These are phyloP conservation scores for Heliothis subflexa DNA, from an alignment of 1,140 invertebrate species.

Conservation along the genomic window DNA sequence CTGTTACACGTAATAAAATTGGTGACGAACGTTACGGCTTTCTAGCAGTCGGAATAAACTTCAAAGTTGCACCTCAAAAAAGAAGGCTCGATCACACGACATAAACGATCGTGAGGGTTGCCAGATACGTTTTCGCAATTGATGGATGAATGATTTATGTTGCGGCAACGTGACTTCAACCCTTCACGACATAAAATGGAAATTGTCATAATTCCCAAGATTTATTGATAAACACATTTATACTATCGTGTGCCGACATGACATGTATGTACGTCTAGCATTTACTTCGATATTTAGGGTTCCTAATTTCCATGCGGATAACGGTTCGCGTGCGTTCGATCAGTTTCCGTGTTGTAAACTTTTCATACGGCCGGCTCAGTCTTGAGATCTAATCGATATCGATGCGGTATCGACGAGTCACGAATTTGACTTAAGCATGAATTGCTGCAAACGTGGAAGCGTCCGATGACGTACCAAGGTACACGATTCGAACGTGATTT, in stretches of 20 bases:
- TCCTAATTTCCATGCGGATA: constrained; percentile 69
- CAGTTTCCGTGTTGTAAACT: constrained; percentile 78
- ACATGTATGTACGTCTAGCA: constrained; percentile 42
- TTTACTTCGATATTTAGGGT: constrained; percentile 52
- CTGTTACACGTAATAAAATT: constrained; percentile 44
- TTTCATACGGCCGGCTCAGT: constrained; percentile 72
- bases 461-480: constrained; percentile 50
- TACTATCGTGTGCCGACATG: constrained; percentile 13
- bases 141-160: constrained; percentile 47
- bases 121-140: constrained; percentile 42
- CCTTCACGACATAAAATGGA: constrained; percentile 41
- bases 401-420: constrained; percentile 69
- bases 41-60: constrained; percentile 20
- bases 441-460: constrained; percentile 38
- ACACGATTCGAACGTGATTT: constrained; percentile 39
- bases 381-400: constrained; percentile 81
- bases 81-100: constrained; percentile 11
- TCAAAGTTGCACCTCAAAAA: constrained; percentile 22
- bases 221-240: constrained; percentile 46
- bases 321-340: constrained; percentile 72
- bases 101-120: constrained; percentile 21
- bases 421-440: constrained; percentile 54
- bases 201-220: constrained; percentile 40
- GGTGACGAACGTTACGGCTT: constrained; percentile 17
- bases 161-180: constrained; percentile 44